phyloP scores from a whole-genome alignment of 2,797 vertebrate species.

The Sitta carolinensis region DNA sequence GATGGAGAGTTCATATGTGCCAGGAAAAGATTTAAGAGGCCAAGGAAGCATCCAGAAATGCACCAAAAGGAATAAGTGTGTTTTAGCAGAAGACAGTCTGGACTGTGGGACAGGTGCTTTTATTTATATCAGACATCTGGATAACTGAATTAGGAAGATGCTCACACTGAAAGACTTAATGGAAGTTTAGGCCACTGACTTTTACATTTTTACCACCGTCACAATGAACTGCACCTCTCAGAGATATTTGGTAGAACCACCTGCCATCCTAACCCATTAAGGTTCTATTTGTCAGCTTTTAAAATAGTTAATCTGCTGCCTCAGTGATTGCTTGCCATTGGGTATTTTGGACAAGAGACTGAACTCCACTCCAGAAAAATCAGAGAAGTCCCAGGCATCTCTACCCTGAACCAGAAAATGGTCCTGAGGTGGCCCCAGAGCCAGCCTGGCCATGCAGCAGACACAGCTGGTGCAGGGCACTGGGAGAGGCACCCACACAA shows the following conservation, averaged over 20 bases:
- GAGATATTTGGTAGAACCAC: neutral
- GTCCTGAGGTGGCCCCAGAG: neutral
- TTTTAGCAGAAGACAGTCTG: neutral
- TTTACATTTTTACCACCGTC: neutral
- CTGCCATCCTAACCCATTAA: neutral
- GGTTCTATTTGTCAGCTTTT: neutral
- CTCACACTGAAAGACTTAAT: neutral
- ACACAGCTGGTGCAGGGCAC: fast-evolving
- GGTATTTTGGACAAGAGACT: neutral
- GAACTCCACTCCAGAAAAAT: neutral
- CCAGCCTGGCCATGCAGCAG: fast-evolving
- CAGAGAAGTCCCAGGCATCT: neutral
- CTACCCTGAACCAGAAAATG: neutral
- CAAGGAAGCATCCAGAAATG: neutral
- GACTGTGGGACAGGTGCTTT: neutral
- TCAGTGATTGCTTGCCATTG: neutral
- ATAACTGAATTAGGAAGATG: neutral
- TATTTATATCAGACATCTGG: neutral
- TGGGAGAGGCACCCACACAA: neutral
- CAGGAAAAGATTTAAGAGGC: neutral
- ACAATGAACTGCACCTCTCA: neutral
- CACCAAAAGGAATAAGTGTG: neutral
- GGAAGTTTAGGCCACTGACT: neutral
- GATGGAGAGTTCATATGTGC: neutral
- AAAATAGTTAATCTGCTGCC: neutral